Evolutionary conservation across 2,888 invertebrate genomes (phyloP), one percentile per base, ranked within the genome.

Genomic region (Spialia ferax): DNA sequence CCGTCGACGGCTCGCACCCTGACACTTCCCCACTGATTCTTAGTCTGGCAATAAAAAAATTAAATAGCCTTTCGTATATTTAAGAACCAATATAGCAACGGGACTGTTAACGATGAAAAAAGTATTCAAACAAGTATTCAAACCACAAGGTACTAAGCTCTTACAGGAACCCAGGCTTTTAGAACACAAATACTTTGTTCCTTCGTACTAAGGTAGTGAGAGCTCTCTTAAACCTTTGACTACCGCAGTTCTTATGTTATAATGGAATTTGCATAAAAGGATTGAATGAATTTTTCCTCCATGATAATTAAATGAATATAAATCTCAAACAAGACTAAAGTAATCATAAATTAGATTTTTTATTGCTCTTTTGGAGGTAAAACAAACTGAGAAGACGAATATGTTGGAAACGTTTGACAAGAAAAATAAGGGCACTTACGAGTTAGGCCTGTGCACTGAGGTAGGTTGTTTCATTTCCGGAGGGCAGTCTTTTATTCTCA

Each of bases 401-500:
- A 29, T 42, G 29, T 63, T 63, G 54, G 42, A 32, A 54, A 60
- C n/a, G 55, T 22, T 66, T 54, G 29, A 20, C 52, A 42, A 57
- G 68, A 72, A 70, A 68, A 70, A 72, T 70, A 70, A 69, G 71
- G 73, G 66, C 63, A 91, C 93, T 93, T 84, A 93, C 93, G 93
- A 93, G 79, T 88, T 93, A 69, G 93, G 93, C 72, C 93, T 86
- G 77, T 92, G 87, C 72, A 93, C 90, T 80, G 93, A 93, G 83
- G 92, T 91, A 86, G 93, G 93, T 84, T 93, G 93, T 82, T 91
- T 93, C 68, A 89, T 85, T 90, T 93, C 92, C 70, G 93, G 92
- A 71, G 79, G 84, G 77, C 93, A 93, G 91, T 93, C 93, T 92
- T 91, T 93, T 87, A 93, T 91, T 91, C 93, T 92, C 88, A 93